Evolutionary conservation across 1,140 invertebrate genomes (phyloP).

Genomic region (Drosophila leontia): DNA sequence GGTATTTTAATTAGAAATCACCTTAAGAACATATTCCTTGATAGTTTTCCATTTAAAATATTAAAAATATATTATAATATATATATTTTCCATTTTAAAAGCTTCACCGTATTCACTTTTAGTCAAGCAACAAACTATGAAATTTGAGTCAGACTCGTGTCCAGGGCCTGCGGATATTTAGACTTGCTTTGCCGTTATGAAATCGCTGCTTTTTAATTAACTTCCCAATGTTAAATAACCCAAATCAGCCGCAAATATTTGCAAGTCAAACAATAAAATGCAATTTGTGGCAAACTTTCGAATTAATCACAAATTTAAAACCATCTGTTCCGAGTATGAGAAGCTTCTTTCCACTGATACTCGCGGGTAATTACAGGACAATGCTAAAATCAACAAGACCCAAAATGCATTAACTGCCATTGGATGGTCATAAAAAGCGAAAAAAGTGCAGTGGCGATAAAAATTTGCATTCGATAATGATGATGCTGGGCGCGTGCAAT

Average conservation of each 20-base stretch:
- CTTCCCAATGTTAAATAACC: conserved; percentile 38
- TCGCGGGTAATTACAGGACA: conserved; percentile 23
- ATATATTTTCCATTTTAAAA: no score
- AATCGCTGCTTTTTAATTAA: conserved; percentile 56
- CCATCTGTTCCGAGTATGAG: conserved; percentile 5
- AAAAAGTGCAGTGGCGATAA: conserved; percentile 41
- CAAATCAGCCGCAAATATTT: conserved; percentile 40
- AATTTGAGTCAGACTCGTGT: conserved; percentile 9
- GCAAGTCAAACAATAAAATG: conserved; percentile 31
- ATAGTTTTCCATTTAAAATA: not conserved
- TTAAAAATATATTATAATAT: no score
- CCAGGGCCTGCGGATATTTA: conserved; percentile 8
- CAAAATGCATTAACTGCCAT: conserved; percentile 39
- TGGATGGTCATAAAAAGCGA: not conserved
- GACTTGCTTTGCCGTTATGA: conserved; percentile 42
- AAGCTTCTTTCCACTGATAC: conserved; percentile 9
- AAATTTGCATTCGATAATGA: conserved; percentile 81
- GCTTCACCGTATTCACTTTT: not conserved
- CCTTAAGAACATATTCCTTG: no score
- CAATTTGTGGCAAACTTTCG: conserved; percentile 23
- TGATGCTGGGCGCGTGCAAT: conserved; percentile 33
- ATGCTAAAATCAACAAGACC: conserved; percentile 39
- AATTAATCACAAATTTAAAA: conserved; percentile 8
- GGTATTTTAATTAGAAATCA: not conserved
- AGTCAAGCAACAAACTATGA: conserved; percentile 25